phyloP scores from a whole-genome alignment of 2,797 vertebrate species.

The Pseudocheirus occidentalis region DNA sequence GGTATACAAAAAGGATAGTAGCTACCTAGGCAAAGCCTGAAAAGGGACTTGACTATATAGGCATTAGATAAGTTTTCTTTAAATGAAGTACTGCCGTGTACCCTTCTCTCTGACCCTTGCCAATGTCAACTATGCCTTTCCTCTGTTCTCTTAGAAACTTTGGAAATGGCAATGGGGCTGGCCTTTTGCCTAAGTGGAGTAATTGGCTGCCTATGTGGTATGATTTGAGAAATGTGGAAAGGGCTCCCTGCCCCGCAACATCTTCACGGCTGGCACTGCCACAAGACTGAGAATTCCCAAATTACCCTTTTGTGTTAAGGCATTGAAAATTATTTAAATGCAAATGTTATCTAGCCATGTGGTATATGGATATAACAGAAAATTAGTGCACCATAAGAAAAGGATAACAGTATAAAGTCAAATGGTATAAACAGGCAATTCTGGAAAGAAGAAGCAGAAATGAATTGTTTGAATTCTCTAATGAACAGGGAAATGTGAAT shows the following conservation, averaged over 20 bases:
- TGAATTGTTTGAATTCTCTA: background rate
- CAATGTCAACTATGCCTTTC: background rate
- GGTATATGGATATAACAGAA: background rate
- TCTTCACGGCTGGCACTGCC: background rate
- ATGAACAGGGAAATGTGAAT: background rate
- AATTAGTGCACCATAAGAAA: background rate
- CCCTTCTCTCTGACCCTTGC: background rate
- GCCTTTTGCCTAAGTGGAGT: background rate
- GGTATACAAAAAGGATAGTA: background rate
- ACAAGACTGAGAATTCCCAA: background rate
- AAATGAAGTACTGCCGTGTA: background rate
- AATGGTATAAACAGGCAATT: background rate
- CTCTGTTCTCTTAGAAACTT: background rate
- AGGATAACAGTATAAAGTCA: conserved; percentile 1
- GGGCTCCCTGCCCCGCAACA: background rate
- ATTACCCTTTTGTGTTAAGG: background rate
- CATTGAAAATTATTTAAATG: conserved; percentile 6
- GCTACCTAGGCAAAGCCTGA: background rate
- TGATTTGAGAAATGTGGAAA: background rate
- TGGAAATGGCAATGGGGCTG: background rate
- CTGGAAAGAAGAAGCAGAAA: background rate
- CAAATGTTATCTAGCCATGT: conserved; percentile 7
- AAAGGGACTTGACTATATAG: background rate
- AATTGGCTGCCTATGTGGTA: background rate
- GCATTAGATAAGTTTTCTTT: background rate